These are phyloP conservation scores for Callipepla squamata DNA, from an alignment of 2,113 vertebrate species.

Conservation along the genomic window DNA sequence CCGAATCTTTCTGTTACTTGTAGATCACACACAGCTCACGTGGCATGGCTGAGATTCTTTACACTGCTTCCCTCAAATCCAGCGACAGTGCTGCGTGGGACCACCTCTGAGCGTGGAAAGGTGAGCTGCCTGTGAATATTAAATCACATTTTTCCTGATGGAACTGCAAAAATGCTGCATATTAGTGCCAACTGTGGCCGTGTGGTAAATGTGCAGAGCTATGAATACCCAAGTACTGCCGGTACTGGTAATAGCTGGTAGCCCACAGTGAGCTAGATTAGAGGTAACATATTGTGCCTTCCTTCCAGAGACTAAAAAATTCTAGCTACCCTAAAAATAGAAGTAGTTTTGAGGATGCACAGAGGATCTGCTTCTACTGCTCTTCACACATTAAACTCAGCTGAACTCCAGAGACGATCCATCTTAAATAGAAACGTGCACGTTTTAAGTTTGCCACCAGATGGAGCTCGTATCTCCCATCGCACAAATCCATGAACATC, in stretches of 20 bases:
- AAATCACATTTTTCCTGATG: conserved; percentile 26
- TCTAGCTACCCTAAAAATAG: neutral
- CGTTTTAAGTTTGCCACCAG: conserved; percentile 36
- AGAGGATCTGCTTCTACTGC: neutral
- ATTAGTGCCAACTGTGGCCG: neutral
- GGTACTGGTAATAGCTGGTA: neutral
- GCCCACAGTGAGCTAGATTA: neutral
- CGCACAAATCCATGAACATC: neutral
- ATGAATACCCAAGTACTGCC: neutral
- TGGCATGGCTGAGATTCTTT: neutral
- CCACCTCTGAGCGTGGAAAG: conserved; percentile 26
- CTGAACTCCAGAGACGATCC: neutral
- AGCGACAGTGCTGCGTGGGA: neutral
- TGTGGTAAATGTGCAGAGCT: neutral
- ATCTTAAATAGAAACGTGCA: neutral
- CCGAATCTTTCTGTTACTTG: neutral
- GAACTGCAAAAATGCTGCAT: conserved; percentile 19
- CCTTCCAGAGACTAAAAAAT: neutral
- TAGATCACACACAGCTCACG: neutral
- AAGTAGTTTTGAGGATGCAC: neutral
- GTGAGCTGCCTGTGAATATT: conserved; percentile 2
- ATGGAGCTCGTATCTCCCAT: conserved; percentile 5
- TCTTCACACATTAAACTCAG: neutral
- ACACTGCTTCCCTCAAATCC: neutral
- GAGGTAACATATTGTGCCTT: neutral